Conservation (phyloP, 2,113 vertebrate genomes). For the Hippocampus comes region DNA sequence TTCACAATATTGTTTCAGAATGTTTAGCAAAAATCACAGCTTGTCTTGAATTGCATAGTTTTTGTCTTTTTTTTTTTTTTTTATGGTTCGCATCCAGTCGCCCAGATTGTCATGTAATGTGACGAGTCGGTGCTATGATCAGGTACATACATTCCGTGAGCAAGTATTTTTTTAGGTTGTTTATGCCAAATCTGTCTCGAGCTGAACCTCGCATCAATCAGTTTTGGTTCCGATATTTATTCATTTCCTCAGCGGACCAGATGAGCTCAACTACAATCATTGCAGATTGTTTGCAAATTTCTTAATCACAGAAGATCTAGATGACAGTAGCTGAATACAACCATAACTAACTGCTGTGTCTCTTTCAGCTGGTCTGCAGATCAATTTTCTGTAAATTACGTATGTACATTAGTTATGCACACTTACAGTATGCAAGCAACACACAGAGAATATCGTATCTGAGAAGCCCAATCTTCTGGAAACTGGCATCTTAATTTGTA, state of each 20-base stretch:
- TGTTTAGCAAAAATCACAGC: slow-evolving; percentile 2
- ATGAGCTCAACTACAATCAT: not conserved
- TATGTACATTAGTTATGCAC: not conserved
- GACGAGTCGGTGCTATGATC: not conserved
- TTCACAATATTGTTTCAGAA: not conserved
- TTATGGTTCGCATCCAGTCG: slow-evolving; percentile 14
- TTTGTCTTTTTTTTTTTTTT: not conserved
- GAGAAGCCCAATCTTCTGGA: slow-evolving; percentile 17
- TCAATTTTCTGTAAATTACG: not conserved
- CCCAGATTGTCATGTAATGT: not conserved
- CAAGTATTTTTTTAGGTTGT: not conserved
- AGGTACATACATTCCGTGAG: no score
- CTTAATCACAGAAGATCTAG: not conserved
- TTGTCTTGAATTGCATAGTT: slow-evolving; percentile 11
- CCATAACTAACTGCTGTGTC: not conserved
- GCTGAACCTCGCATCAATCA: not conserved
- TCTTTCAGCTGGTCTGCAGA: not conserved
- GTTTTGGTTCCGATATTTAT: not conserved
- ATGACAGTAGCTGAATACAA: not conserved
- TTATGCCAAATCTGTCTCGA: not conserved
- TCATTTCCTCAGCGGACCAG: not conserved
- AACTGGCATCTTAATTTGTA: not conserved
- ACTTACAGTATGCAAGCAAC: not conserved
- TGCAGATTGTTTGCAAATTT: not conserved
- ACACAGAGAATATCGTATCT: slow-evolving; percentile 23